Evolutionary conservation across 2,113 vertebrate species (phyloP).

Genomic region (Anseranas semipalmata): DNA sequence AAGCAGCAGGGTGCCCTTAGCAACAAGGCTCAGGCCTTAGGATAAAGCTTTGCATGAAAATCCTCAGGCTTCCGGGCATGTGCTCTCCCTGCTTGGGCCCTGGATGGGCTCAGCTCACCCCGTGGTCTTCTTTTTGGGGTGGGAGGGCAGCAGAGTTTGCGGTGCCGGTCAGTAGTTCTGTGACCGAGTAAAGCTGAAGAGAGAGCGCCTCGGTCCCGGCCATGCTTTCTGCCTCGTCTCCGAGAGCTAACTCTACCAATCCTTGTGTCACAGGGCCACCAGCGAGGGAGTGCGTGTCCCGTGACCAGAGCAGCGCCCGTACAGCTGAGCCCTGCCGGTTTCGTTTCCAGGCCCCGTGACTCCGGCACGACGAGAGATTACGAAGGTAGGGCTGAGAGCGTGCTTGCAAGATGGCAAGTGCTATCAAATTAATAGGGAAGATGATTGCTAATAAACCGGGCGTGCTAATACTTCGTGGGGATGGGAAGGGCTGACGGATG

Average conservation of each 20-base stretch:
- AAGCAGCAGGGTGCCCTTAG: neutral
- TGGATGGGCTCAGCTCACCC: neutral
- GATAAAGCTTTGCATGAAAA: neutral
- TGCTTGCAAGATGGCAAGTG: neutral
- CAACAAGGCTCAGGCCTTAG: neutral
- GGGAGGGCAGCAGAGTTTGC: neutral
- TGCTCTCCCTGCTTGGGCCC: neutral
- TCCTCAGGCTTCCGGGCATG: neutral
- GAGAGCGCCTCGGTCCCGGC: accelerated
- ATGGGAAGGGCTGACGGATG: neutral
- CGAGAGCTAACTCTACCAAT: neutral
- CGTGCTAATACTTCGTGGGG: accelerated
- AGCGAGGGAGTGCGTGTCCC: accelerated
- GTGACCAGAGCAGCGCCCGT: accelerated
- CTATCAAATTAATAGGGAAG: neutral
- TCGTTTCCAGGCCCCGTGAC: neutral
- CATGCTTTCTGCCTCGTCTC: neutral
- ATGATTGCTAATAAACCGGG: neutral
- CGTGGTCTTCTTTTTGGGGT: no score
- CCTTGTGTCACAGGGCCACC: neutral
- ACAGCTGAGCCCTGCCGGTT: neutral
- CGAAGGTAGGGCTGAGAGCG: accelerated
- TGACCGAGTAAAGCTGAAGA: no score
- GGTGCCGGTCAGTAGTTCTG: no score
- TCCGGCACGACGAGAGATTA: neutral